A percentile compares a stretch with the other conserved stretches of the same genome.
These are phyloP conservation scores for Acanthosepion pharaonis DNA, from an alignment of 2,888 invertebrate genomes.

Conservation along the genomic window DNA sequence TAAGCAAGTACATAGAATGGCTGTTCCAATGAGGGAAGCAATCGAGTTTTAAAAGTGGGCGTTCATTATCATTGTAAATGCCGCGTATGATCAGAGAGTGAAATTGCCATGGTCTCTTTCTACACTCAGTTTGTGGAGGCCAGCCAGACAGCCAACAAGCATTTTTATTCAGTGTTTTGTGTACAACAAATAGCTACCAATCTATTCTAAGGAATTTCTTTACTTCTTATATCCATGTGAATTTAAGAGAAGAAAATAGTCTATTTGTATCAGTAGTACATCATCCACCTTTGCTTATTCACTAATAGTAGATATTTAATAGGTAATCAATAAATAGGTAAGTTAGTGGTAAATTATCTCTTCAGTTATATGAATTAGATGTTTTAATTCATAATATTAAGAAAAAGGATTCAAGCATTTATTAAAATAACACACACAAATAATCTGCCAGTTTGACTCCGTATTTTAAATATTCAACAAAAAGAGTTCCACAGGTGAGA, in stretches of 20 bases:
- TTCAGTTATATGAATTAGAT: no score
- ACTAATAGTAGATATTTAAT: no score
- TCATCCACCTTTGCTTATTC: no score
- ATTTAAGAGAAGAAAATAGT: not conserved
- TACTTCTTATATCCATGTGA: slow-evolving; percentile 33
- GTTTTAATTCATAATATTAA: no score
- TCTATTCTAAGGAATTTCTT: not conserved
- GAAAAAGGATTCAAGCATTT: no score
- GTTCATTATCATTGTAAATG: not conserved
- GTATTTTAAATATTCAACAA: no score
- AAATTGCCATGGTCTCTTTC: not conserved
- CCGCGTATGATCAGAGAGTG: not conserved
- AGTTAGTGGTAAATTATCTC: no score
- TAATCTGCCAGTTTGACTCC: no score
- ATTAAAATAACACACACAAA: no score
- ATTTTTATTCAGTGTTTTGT: not conserved
- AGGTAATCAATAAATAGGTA: no score
- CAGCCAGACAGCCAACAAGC: not conserved
- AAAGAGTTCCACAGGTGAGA: no score
- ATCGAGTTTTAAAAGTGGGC: not conserved
- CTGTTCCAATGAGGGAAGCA: not conserved
- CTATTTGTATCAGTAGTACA: no score
- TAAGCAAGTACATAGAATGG: not conserved
- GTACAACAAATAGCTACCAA: not conserved
- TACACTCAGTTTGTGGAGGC: not conserved